Percentiles rank a stretch among this genome's conserved stretches.
Evolutionary conservation across 2,797 vertebrate genomes (phyloP).

Genomic region (Melanotaenia nigrans): DNA sequence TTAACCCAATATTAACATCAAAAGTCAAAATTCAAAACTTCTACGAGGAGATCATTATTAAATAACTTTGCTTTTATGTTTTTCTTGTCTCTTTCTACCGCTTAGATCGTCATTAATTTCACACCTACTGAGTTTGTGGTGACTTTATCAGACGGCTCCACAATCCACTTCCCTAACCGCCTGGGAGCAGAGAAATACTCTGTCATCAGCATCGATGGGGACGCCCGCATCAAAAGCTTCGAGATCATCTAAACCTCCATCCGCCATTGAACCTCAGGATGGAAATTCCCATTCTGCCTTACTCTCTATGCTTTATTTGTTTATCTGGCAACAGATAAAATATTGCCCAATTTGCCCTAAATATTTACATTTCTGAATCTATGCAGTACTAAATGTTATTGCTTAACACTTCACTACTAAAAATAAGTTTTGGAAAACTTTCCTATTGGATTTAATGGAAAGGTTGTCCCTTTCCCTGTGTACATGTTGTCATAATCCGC

Average conservation of each 20-base stretch:
- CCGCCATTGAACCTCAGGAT: neutral
- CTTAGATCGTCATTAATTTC: slow-evolving; percentile 75
- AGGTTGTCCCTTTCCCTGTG: too few species aligned
- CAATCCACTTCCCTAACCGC: slow-evolving; percentile 82
- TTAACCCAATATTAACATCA: too few species aligned
- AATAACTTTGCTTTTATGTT: neutral
- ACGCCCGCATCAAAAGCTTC: slow-evolving; percentile 60
- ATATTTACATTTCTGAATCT: slow-evolving; percentile 9
- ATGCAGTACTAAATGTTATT: slow-evolving; percentile 17
- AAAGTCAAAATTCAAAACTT: too few species aligned
- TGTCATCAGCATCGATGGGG: slow-evolving; percentile 62
- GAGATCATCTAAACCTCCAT: slow-evolving; percentile 70
- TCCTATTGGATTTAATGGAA: too few species aligned
- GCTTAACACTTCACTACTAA: neutral
- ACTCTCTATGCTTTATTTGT: neutral
- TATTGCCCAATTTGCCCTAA: too few species aligned
- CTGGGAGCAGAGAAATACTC: slow-evolving; percentile 74
- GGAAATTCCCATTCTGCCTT: neutral
- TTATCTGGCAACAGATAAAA: slow-evolving; percentile 10
- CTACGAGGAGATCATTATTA: too few species aligned
- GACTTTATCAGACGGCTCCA: slow-evolving; percentile 72
- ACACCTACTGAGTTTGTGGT: slow-evolving; percentile 75
- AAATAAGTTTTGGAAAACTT: too few species aligned
- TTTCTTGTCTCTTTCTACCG: neutral
- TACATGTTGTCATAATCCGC: neutral